phyloP scores from a whole-genome alignment of 2,797 vertebrate species.

The Artibeus lituratus region DNA sequence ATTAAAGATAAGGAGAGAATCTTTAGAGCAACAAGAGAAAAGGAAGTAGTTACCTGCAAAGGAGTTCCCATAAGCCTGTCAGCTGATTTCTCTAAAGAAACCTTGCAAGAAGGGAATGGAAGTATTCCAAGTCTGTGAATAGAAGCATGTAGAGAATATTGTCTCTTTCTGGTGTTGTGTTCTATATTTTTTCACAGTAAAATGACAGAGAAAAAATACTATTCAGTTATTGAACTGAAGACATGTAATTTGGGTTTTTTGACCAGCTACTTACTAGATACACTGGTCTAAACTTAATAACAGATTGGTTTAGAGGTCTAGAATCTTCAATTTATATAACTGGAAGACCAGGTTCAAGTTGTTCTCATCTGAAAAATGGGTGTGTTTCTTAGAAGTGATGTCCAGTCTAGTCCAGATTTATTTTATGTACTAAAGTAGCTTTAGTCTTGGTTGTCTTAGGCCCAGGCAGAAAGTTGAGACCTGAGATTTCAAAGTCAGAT shows the following conservation, averaged over 20 bases:
- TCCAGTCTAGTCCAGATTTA: neutral
- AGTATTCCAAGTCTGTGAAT: neutral
- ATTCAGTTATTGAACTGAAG: slow-evolving; percentile 13
- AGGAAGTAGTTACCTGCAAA: too few relatives aligned
- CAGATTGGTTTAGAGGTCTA: neutral
- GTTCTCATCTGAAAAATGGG: neutral
- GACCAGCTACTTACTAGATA: neutral
- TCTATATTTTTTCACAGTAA: slow-evolving; percentile 30
- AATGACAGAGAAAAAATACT: slow-evolving; percentile 19
- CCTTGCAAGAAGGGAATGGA: too few relatives aligned
- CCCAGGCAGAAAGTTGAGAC: neutral
- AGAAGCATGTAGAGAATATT: neutral
- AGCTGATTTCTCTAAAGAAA: too few relatives aligned
- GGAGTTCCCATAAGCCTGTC: too few relatives aligned
- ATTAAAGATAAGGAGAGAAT: too few relatives aligned
- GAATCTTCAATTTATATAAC: slow-evolving; percentile 24
- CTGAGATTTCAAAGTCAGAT: neutral
- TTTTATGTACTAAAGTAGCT: neutral
- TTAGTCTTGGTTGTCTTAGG: neutral
- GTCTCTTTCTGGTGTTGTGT: slow-evolving; percentile 19
- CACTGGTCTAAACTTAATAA: slow-evolving; percentile 23
- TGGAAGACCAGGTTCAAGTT: slow-evolving; percentile 5
- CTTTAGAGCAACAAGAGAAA: too few relatives aligned
- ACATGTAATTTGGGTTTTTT: slow-evolving; percentile 51
- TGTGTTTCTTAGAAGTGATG: neutral